Evolutionary conservation across 2,888 invertebrate species (phyloP), one percentile per base, ranked within the genome.

Genomic region (Hermodice carunculata): DNA sequence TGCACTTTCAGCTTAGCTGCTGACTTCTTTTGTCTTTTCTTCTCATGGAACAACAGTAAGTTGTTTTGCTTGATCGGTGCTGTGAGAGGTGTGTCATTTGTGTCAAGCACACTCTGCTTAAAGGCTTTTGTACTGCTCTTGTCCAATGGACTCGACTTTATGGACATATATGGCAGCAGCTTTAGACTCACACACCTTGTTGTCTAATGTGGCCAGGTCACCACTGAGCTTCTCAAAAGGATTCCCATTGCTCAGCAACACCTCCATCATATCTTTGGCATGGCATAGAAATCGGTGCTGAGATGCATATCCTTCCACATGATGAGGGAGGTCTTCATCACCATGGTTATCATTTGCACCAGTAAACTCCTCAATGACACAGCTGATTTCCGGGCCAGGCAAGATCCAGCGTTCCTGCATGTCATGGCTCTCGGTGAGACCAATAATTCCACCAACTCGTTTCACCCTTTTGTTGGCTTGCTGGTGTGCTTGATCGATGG

Each of bases 401-500:
- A 44, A 17, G 26, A 56, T 43, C 56, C 56, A 56, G 56, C 44
- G 56, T 43, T 58, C 58, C 29, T 56, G 53, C 58, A 60, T 58
- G 26, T 28, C 5, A 6, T 42, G 61, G 43, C 54, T 51, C 43
- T 64, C 61, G 37, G 52, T 64, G 32, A 64, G 22, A 3, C 49
- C 61, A 5, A 63, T 51, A 17, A 48, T 24, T 17, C 60, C 61
- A 29, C 52, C 61, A 53, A 37, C 53, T 53, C 65, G 53, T 65
- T 65, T 62, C 42, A 62, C 59, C 52, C 42, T 37, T 60, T 48
- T 62, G 34, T 61, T 65, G 61, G 60, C 64, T 40, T 61, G 60
- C 44, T 64, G 60, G 26, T 64, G 64, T 46, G 63, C 56, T 24
- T 63, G 63, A 61, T 63, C 58, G 44, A 61, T 63, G 14, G 63